Conservation (phyloP, 2,888 invertebrate genomes). For the Acanthoscelides obtectus region DNA sequence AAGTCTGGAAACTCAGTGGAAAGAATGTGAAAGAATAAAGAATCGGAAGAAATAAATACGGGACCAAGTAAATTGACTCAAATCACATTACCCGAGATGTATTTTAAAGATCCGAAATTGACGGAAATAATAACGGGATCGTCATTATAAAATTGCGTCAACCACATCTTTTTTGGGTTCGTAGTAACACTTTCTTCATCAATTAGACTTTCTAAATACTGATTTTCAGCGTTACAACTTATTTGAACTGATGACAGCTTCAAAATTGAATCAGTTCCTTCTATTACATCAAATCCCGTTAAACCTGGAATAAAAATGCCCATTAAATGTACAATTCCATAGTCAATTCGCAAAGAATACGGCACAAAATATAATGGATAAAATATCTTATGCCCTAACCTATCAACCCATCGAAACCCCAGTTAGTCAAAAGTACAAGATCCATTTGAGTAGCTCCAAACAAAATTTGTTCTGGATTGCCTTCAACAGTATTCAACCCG, state of each 20-base stretch:
- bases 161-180: constrained; percentile 65
- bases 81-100: constrained; percentile 32
- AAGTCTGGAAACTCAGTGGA: too few relatives aligned
- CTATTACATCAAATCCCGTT: constrained; percentile 55
- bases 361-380: too few relatives aligned
- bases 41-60: too few relatives aligned
- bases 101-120: constrained; percentile 34
- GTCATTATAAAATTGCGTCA: constrained; percentile 41
- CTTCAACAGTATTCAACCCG: constrained; percentile 1
- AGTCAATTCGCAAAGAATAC: too few relatives aligned
- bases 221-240: constrained; percentile 19
- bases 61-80: too few relatives aligned
- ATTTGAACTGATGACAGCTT: constrained; percentile 33
- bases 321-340: too few relatives aligned
- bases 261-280: constrained; percentile 38
- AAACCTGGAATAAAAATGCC: constrained; percentile 29
- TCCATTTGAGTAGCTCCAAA: constrained; percentile 46
- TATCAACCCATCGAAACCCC: constrained; percentile 58
- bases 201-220: constrained; percentile 52
- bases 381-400: too few relatives aligned
- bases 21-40: too few relatives aligned
- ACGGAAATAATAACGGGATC: constrained; percentile 34
- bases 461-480: constrained; percentile 33
- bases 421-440: constrained; percentile 58
- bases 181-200: constrained; percentile 67